phyloP scores from a whole-genome alignment of 1,140 invertebrate species.

The Tribolium castaneum region DNA sequence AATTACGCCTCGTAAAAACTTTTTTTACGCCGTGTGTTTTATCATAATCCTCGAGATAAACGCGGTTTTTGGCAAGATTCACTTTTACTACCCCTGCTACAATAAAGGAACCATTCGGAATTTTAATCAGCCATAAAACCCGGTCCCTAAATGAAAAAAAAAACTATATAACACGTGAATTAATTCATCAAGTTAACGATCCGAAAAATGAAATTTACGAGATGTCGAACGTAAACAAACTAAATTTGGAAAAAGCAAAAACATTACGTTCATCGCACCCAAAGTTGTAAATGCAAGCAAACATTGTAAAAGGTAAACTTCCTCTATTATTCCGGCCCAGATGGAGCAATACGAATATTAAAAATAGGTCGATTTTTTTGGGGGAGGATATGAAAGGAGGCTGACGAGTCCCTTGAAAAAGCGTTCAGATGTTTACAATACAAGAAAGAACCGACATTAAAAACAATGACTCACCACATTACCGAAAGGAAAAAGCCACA shows the following conservation, averaged over 20 bases:
- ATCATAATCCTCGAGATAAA: constrained; percentile 12
- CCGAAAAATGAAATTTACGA: background rate
- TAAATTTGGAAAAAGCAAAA: background rate
- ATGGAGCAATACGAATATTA: constrained; percentile 19
- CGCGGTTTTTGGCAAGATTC: background rate
- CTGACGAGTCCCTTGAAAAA: background rate
- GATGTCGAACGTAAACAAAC: constrained; percentile 9
- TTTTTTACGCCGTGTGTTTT: constrained; percentile 16
- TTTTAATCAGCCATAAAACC: constrained; percentile 13
- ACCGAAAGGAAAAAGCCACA: background rate
- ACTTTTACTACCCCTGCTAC: background rate
- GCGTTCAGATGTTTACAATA: background rate
- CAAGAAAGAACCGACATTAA: constrained; percentile 13
- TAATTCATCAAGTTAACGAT: background rate
- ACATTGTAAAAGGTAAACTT: constrained; percentile 25
- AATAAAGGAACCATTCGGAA: constrained; percentile 1
- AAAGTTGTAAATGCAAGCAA: constrained; percentile 25
- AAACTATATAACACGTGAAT: background rate
- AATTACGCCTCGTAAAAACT: constrained; percentile 22
- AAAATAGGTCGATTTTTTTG: constrained; percentile 13
- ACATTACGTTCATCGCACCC: constrained; percentile 11
- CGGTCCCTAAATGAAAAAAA: background rate
- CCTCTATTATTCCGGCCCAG: constrained; percentile 13
- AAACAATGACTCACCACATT: constrained; percentile 17
- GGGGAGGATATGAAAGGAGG: background rate